Evolutionary conservation across 1,140 invertebrate genomes (phyloP), one percentile per base, ranked within the genome.

Genomic region (Drosophila sulfurigaster): DNA sequence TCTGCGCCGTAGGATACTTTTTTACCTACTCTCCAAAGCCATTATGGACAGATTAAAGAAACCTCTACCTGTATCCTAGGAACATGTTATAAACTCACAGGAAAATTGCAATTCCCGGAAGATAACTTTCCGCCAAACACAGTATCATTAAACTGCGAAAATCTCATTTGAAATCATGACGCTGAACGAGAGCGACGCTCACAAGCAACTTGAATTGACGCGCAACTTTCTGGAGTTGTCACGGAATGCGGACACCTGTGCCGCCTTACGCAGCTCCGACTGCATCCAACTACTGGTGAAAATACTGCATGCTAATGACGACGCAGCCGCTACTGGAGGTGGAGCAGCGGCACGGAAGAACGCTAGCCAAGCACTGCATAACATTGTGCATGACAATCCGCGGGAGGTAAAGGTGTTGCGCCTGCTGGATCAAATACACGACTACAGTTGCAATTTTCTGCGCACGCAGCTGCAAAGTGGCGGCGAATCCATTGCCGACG

Each of bases 241-340:
- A 52, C 96, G 95, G 66, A 98, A 97, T 13, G 95, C 96, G 3
- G 98, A 99, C 88, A 98, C 96, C 81, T 99, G 98, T 92, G 94
- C 96, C 10, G 97, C 98, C 6, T 97, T 99, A 95, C 93, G 98
- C 57, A 97, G 98, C 92, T 98, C 98, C 93, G 97, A 97, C 38
- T 99, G 98, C 93, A 95, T 99, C 48, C 98, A 98, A 2, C 92
- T 99, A 62, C 93, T 99, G 59, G 96, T 99, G 13, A 98, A 99
- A 93, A 94, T 99, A 66, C 96, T 99, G 35, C 97, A 99, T 93
- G 66, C 66, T 1, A 96, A 96, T 73, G 95, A 96, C 20, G 86
- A 89, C 0, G 65, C 71, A 0, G 51, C 70, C 7, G 59, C 43
- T 5, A 57, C 16, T 0, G 51, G 73, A 7, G 62, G 58, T 45